Conservation (phyloP, 2,888 invertebrate genomes). For the Pandemis heparana region DNA sequence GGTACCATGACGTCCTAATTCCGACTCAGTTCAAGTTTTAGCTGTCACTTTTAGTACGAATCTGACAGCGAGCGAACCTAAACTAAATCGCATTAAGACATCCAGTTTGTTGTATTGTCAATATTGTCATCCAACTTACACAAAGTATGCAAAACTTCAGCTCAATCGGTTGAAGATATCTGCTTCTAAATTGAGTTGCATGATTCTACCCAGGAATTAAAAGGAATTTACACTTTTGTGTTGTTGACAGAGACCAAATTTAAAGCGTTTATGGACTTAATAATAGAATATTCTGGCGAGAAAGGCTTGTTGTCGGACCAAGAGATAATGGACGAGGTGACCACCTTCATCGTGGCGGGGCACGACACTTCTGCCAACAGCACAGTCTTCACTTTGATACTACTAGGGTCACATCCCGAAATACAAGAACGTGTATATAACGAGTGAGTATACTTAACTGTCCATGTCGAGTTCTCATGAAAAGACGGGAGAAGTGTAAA, state of each 20-base stretch:
- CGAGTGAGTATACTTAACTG: slow-evolving; percentile 18
- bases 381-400: neutral
- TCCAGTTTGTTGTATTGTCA: no score
- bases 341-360: slow-evolving; percentile 25
- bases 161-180: no score
- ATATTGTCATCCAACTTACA: no score
- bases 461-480: neutral
- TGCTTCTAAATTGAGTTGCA: no score
- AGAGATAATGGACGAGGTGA: slow-evolving; percentile 22
- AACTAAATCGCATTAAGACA: no score
- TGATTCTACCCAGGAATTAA: no score
- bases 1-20: no score
- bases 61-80: no score
- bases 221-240: neutral
- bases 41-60: no score
- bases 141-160: no score
- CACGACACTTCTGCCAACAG: slow-evolving; percentile 22
- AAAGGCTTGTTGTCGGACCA: slow-evolving; percentile 21
- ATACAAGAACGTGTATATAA: slow-evolving; percentile 23
- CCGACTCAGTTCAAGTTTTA: no score
- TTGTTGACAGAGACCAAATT: slow-evolving; percentile 14
- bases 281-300: slow-evolving; percentile 18
- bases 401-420: slow-evolving; percentile 25
- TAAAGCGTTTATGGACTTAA: slow-evolving; percentile 28
- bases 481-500: neutral